Percentiles rank a stretch among this genome's conserved stretches.
phyloP scores from a whole-genome alignment of 2,888 invertebrate genomes.

The Drosophila macrospina region DNA sequence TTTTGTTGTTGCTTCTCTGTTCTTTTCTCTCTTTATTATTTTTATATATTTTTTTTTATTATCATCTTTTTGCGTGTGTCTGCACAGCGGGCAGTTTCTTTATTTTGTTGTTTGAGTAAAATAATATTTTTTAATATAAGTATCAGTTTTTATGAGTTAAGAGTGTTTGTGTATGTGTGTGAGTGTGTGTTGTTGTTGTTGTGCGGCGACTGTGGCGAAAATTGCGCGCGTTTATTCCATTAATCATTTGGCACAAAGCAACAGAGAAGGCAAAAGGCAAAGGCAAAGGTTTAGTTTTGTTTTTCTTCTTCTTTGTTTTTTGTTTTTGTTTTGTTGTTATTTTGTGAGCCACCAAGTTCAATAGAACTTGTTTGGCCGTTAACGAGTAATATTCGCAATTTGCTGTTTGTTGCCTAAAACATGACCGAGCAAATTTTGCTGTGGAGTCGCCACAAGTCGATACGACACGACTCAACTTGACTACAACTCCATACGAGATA shows the following conservation, averaged over 20 bases:
- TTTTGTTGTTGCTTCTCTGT: constrained; percentile 1
- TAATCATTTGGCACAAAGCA: constrained; percentile 62
- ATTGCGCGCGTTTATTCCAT: constrained; percentile 68
- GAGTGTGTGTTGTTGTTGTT: constrained; percentile 15
- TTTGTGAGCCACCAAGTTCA: constrained; percentile 68
- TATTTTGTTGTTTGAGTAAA: constrained; percentile 39
- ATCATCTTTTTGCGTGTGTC: constrained; percentile 19
- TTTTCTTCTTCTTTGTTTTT: constrained; percentile 19
- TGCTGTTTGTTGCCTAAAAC: constrained; percentile 48
- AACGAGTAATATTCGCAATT: constrained; percentile 41
- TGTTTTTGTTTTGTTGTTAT: constrained; percentile 24
- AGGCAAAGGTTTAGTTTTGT: constrained; percentile 52
- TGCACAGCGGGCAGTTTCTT: constrained; percentile 64
- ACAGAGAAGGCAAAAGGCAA: constrained; percentile 29
- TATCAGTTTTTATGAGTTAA: constrained; percentile 25
- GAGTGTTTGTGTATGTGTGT: not conserved
- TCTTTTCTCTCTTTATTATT: constrained; percentile 7
- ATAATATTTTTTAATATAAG: constrained; percentile 64
- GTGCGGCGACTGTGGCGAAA: constrained; percentile 46
- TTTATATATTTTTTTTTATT: too few relatives aligned
- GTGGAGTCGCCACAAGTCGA: constrained; percentile 30
- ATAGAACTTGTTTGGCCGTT: constrained; percentile 72
- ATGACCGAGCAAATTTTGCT: constrained; percentile 57
- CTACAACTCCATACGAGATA: constrained; percentile 14
- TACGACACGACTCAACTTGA: constrained; percentile 4